Base-by-base conservation (phyloP, 2,797 vertebrate species). In the Anas capensis region DNA sequence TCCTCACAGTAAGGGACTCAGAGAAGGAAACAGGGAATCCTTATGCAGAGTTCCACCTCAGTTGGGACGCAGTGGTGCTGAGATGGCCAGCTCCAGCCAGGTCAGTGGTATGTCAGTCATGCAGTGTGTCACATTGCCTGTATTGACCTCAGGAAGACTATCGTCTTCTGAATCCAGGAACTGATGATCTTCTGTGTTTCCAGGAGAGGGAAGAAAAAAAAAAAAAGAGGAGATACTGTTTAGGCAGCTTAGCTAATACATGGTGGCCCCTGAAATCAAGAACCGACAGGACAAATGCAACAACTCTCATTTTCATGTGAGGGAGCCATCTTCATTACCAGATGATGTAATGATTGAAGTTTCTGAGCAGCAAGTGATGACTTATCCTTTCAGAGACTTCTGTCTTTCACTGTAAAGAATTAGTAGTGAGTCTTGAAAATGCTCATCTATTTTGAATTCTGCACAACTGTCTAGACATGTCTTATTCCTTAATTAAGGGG, bases 21-120 rank as follows among this genome's bases (percentile, higher is more conserved):
- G 95, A 97, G 90, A 95, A 97, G 94, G 90, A 94, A 96, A 93
- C 96, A 97, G 95, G 94, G 95, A 96, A 86, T 94, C 95, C 94
- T 96, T 95, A 94, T 96, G 94, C 95, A 97, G 93, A 96, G 94
- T 97, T 96, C 95, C 94, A 95, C 75, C 81, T 95, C 90, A 97
- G 81, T 95, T 95, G 96, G 92, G 95, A 95, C 0, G 58, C 95
- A 95, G 94, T 97, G 96, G 86, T 95, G 95, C 88, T 95, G 88
- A 95, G 95, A 95, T 95, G 95, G 96, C 94, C 95, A 95, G 64
- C 95, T 95, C 53, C 93, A 95, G 93, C 96, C 94, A 95, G 95
- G 96, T 96, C 94, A 97, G 96, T 96, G 96, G 88, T 97, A 86
- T 86, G 94, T 97, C 93, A 96, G 95, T 97, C 96, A 97, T 95